Percentiles rank a stretch among this genome's conserved stretches.
These are phyloP conservation scores for Papilio machaon DNA, from an alignment of 1,140 invertebrate genomes.

Conservation along the genomic window DNA sequence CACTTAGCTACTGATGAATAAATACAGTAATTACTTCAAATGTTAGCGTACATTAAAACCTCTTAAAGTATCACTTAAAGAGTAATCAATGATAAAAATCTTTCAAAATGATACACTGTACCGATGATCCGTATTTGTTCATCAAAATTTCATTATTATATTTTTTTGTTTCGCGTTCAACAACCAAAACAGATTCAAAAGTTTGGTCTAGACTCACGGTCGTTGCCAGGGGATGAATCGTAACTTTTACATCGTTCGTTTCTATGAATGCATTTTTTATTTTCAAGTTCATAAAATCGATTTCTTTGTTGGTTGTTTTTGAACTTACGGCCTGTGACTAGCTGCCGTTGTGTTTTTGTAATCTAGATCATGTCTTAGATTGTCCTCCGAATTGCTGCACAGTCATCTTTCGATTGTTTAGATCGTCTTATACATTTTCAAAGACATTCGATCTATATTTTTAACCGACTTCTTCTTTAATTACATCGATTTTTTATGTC, in stretches of 20 bases:
- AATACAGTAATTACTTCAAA: constrained; percentile 60
- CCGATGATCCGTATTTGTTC: constrained; percentile 60
- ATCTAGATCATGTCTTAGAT: constrained; percentile 78
- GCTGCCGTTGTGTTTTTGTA: constrained; percentile 72
- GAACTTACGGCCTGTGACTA: constrained; percentile 56
- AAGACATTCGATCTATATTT: constrained; percentile 66
- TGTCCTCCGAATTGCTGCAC: constrained; percentile 70
- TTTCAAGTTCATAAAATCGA: constrained; percentile 69
- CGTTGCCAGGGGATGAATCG: constrained; percentile 77
- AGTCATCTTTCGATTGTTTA: constrained; percentile 74
- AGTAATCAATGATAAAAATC: constrained; percentile 57
- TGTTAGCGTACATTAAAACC: constrained; percentile 50
- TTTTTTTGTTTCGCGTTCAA: constrained; percentile 5
- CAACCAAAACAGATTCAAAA: constrained; percentile 47
- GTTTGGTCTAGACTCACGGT: constrained; percentile 62
- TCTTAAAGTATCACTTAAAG: constrained; percentile 53
- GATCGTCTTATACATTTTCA: constrained; percentile 67
- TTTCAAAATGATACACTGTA: constrained; percentile 49
- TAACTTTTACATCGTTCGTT: constrained; percentile 64
- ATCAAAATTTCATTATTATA: constrained; percentile 57
- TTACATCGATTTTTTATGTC: constrained; percentile 66
- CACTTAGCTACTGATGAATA: constrained; percentile 56
- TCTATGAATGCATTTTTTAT: constrained; percentile 68
- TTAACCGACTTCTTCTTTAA: no score
- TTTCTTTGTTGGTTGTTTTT: constrained; percentile 78